Evolutionary conservation across 2,797 vertebrate genomes (phyloP), one percentile per base, ranked within the genome.

Genomic region (Ctenopoma multispine): DNA sequence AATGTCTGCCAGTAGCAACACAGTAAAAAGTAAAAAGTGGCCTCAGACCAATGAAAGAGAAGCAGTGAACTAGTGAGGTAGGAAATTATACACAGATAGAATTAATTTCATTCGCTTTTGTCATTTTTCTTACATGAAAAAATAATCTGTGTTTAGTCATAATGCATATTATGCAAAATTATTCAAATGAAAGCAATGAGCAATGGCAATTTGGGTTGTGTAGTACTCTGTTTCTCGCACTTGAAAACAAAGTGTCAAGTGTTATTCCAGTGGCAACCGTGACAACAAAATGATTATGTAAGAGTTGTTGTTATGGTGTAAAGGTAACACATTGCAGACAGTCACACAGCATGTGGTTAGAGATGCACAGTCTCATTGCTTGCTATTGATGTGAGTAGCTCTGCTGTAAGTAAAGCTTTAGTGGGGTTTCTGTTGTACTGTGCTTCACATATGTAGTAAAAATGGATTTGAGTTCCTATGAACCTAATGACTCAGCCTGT

Each of bases 141-240:
- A 79, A 53, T 3, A 83, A 79, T 85, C 54, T 72, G 64, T 69
- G 74, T 84, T 79, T 14, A 63, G 56, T 81, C 59, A 81, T 86
- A 85, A 83, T 75, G 71, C 75, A 82, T 59, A 82, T 79, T 81
- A 89, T 85, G 81, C 62, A 83, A 86, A 91, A 85, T 84, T 69
- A 90, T 89, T 91, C 38, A 84, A 89, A 91, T 91, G 55, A 84
- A 85, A 77, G 64, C 74, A 57, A 75, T 7, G 46, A 72, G 61
- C 43, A 12, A 62, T 59, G 75, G 59, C 62, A 50, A 36, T 74
- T 44, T 63, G 62, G 43, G 69, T 46, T 1, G 31, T 14, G 60
- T 51, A n/a, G 51, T 15, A 23, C 54, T 72, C 50, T 12, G 47
- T 14, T 55, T 72, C 57, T 41, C 17, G 53, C 58, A 41, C 62